Conservation (phyloP, 2,113 vertebrate species). For the Onychorhynchus coronatus region DNA sequence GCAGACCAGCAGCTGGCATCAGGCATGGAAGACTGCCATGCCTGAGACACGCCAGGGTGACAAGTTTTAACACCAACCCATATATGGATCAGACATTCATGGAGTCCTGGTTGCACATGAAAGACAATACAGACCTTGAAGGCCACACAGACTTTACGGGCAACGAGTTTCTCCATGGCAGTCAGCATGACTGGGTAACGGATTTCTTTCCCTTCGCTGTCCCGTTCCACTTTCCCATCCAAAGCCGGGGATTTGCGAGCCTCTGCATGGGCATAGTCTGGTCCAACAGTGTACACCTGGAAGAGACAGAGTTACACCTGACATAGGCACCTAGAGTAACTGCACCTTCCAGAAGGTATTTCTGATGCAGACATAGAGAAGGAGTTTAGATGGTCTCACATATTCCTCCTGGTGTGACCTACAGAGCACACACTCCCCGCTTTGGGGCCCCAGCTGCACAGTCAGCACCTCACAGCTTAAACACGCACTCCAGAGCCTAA, state of each 20-base stretch:
- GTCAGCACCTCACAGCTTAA: background rate
- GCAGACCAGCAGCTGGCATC: background rate
- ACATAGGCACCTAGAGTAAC: background rate
- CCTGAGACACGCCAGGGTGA: background rate
- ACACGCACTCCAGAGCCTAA: background rate
- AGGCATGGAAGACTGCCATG: background rate
- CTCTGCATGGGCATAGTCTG: conserved; percentile 96
- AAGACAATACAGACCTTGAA: conserved; percentile 86
- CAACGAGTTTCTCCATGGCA: conserved; percentile 97
- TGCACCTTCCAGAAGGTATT: background rate
- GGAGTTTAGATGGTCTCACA: background rate
- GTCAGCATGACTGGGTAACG: conserved; percentile 98
- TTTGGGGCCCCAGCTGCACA: background rate
- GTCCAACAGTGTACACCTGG: conserved; percentile 97
- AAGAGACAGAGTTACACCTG: background rate
- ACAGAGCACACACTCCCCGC: fast-evolving
- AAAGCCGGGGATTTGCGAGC: conserved; percentile 95
- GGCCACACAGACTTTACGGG: conserved; percentile 94
- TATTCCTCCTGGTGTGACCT: background rate
- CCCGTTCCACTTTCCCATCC: conserved; percentile 96
- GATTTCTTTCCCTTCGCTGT: conserved; percentile 97
- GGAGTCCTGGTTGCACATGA: background rate
- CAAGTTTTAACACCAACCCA: background rate
- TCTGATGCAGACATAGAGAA: background rate
- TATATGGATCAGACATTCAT: fast-evolving